These are phyloP conservation scores for Marcusenius ussheri DNA, from an alignment of 2,113 vertebrate genomes.

Conservation along the genomic window DNA sequence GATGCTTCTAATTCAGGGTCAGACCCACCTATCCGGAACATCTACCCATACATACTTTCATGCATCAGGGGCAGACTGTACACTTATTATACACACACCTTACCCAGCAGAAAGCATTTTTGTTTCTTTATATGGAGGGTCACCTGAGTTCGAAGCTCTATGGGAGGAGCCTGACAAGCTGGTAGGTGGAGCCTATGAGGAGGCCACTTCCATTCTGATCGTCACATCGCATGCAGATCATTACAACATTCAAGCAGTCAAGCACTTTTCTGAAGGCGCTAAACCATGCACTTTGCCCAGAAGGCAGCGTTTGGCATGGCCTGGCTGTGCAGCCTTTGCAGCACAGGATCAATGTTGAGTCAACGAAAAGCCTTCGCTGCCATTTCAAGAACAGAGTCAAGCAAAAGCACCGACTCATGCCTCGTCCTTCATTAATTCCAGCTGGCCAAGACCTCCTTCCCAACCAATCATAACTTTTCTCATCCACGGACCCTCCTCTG, in stretches of 20 bases:
- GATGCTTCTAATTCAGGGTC: neutral
- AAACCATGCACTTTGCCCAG: neutral
- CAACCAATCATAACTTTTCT: conserved; percentile 60
- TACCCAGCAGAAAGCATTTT: neutral
- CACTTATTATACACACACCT: neutral
- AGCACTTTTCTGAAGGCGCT: neutral
- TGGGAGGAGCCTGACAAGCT: neutral
- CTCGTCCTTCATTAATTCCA: conserved; percentile 72
- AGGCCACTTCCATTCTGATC: neutral
- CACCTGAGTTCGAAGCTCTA: neutral
- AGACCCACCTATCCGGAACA: neutral
- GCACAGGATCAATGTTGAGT: conserved; percentile 63
- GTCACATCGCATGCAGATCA: neutral
- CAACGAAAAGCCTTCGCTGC: conserved; percentile 58
- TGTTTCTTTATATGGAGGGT: neutral
- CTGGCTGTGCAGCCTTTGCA: neutral
- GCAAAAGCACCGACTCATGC: conserved; percentile 59
- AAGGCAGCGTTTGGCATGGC: conserved; percentile 38
- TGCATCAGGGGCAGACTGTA: neutral
- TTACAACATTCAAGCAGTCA: neutral
- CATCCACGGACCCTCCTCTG: conserved; percentile 46
- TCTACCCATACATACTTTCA: neutral
- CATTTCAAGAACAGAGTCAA: conserved; percentile 54
- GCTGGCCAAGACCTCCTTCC: conserved; percentile 68
- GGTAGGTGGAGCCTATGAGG: neutral